Evolutionary conservation across 2,113 vertebrate species (phyloP).

Genomic region (Halcyon malimbica): DNA sequence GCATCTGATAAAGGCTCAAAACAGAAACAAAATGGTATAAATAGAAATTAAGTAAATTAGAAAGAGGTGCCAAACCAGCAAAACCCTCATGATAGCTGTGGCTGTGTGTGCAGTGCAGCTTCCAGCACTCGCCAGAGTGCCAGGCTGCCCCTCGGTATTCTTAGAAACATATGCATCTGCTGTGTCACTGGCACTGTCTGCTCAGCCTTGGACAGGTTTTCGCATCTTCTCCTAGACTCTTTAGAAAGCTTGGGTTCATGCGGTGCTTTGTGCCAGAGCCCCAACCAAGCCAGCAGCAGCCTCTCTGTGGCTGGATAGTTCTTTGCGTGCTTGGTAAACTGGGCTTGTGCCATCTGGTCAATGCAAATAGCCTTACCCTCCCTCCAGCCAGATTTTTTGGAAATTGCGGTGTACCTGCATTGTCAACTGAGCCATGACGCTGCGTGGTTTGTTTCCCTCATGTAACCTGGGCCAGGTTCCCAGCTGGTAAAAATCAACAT

Average conservation of each 20-base stretch:
- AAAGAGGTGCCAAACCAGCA: constrained; percentile 50
- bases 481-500: not conserved
- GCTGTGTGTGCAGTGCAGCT: not conserved
- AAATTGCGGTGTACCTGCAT: not conserved
- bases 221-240: not conserved
- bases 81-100: not conserved
- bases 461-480: not conserved
- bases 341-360: not conserved
- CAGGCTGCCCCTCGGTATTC: constrained; percentile 38
- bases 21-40: constrained; percentile 30
- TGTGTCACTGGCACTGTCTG: constrained; percentile 37
- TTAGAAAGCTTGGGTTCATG: not conserved
- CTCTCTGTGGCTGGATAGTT: not conserved
- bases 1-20: constrained; percentile 11
- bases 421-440: not conserved
- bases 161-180: constrained; percentile 43
- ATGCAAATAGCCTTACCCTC: not conserved
- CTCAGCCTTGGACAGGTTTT: not conserved
- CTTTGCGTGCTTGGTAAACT: not conserved
- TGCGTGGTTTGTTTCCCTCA: not conserved
- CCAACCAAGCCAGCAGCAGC: not conserved
- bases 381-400: not conserved
- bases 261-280: not conserved
- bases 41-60: constrained; percentile 50
- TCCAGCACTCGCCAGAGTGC: not conserved